A percentile compares a stretch with the other conserved stretches of the same genome.
These are phyloP conservation scores for Mormyrops attenuatus DNA, from an alignment of 2,797 vertebrate genomes.

Conservation along the genomic window DNA sequence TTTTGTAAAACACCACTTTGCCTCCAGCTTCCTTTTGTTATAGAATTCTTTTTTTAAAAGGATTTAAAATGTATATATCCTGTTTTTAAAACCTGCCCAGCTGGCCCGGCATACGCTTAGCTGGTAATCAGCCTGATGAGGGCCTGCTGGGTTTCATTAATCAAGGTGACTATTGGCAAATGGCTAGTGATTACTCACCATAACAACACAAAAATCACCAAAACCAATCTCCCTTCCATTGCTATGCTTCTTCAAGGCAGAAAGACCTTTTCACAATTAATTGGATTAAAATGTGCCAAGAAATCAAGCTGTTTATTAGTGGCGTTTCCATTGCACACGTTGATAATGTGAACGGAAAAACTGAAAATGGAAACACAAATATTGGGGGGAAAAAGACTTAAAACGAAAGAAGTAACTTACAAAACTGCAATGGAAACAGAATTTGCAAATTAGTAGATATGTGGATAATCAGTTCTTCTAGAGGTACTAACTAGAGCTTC, in stretches of 20 bases:
- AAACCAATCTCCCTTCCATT: neutral
- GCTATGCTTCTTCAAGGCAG: neutral
- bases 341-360: neutral
- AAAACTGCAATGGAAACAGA: neutral
- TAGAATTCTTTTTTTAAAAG: neutral
- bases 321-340: neutral
- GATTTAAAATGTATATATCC: neutral
- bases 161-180: conserved; percentile 1
- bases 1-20: neutral
- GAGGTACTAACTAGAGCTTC: neutral
- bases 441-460: neutral
- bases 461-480: neutral
- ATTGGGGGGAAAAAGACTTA: neutral
- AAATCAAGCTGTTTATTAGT: neutral
- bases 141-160: neutral
- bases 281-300: neutral
- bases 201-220: conserved; percentile 1
- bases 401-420: neutral
- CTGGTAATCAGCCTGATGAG: neutral
- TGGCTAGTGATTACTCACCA: neutral
- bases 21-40: neutral
- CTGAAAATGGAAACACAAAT: neutral
- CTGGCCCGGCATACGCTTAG: neutral
- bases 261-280: neutral
- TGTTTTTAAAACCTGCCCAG: neutral